Conservation (phyloP, 2,797 vertebrate species). For the Sitta carolinensis region DNA sequence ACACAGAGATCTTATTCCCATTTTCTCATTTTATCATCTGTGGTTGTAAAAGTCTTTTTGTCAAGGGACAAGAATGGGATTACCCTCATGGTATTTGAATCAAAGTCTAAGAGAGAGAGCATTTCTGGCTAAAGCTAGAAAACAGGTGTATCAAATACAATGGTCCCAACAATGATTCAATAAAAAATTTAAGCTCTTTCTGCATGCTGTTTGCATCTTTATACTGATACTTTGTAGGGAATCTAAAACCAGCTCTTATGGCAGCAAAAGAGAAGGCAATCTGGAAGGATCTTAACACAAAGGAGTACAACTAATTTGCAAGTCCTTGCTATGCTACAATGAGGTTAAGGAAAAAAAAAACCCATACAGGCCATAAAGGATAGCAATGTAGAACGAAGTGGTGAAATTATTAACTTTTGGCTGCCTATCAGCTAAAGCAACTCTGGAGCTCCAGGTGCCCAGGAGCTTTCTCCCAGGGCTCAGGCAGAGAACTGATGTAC, state of each 20-base stretch:
- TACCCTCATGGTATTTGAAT: accelerated
- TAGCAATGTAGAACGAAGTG: background rate
- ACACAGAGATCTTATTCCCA: background rate
- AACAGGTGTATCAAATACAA: background rate
- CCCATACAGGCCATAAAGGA: background rate
- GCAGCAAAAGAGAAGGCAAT: background rate
- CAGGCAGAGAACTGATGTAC: background rate
- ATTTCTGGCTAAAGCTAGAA: background rate
- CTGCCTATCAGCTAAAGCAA: background rate
- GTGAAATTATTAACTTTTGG: background rate
- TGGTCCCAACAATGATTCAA: background rate
- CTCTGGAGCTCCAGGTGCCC: background rate
- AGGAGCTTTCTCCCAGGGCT: background rate
- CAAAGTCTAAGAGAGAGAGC: background rate
- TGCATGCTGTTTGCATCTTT: background rate
- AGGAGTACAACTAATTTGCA: background rate
- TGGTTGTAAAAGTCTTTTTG: background rate
- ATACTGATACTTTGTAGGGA: background rate
- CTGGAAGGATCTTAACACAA: background rate
- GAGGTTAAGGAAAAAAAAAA: background rate
- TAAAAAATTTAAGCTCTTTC: background rate
- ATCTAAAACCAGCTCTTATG: background rate
- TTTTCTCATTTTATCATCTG: background rate
- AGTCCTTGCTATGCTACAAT: background rate
- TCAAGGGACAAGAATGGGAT: background rate